Base-by-base conservation (phyloP, 2,888 invertebrate genomes). In the Andrena hattorfiana region DNA sequence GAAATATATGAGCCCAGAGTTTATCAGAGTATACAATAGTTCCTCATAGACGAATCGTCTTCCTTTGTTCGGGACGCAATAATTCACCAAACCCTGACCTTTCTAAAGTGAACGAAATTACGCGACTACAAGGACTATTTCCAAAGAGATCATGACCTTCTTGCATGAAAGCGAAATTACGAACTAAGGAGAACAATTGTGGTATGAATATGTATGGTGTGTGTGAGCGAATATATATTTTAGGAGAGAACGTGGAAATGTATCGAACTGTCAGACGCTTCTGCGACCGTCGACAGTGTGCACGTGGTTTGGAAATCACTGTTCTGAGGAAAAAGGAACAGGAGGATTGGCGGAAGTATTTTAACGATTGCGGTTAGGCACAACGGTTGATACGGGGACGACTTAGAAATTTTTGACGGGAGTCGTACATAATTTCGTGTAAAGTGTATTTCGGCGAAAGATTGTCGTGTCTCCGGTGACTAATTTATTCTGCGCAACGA, bases 401-500 rank as follows among this genome's bases (percentile, higher is more conserved):
- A 54, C 0, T 51, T 13, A 23, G 20, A 59, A 26, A 16, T 5
- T 68, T 62, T 42, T 42, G 42, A 30, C 32, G 30, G 10, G 13
- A 66, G 23, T 30, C 6, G 62, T 62, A 10, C 42, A 42, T 56
- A 16, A 48, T 54, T 20, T 76, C 26, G 10, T 32, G 49, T 48
- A 32, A 69, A 68, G 63, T 66, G 75, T 76, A 68, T 62, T 69
- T 71, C 16, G 32, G 71, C n/a, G 68, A 67, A 8, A 63, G 49
- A 16, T 42, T 54, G 62, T 54, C 51, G 60, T 54, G 71, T 71
- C 54, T 67, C 26, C 62, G 71, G 10, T 51, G 48, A 75, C 63
- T 81, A 66, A 75, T 79, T 42, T 81, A 72, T 85, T 84, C 75
- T 73, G 70, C 77, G 69, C 76, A 81, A 77, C 68, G 63, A 75